Evolutionary conservation across 2,113 vertebrate genomes (phyloP).

Genomic region (Rhizomys pruinosus): DNA sequence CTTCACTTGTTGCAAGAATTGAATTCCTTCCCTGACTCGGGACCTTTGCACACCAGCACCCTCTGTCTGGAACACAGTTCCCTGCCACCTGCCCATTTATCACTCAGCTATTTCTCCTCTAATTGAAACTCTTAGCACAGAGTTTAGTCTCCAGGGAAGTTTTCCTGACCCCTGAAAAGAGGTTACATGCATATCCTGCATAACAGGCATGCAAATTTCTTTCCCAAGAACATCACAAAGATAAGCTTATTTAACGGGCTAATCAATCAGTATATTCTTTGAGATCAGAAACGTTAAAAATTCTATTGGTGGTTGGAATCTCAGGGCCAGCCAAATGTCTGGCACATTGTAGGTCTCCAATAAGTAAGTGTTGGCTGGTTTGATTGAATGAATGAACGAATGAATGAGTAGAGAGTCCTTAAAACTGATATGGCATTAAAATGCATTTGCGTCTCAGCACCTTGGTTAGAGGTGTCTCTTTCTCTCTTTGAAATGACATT

Average conservation of each 20-base stretch:
- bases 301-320: too few species aligned
- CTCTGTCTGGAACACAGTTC: not conserved
- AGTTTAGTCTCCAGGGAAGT: not conserved
- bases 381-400: not conserved
- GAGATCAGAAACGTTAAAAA: not conserved
- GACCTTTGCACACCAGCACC: not conserved
- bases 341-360: not conserved
- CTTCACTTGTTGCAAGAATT: too few species aligned
- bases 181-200: not conserved
- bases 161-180: not conserved
- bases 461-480: not conserved
- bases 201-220: not conserved
- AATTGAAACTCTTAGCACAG: not conserved
- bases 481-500: not conserved
- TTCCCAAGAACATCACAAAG: not conserved
- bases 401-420: not conserved
- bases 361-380: not conserved
- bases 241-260: not conserved
- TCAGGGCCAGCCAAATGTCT: not conserved
- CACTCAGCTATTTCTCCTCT: not conserved
- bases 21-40: not conserved
- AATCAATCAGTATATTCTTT: not conserved
- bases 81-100: not conserved
- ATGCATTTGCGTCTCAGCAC: rapidly evolving
- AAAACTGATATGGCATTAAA: not conserved